Conservation (phyloP, 2,113 vertebrate genomes). For the Archocentrus centrarchus region DNA sequence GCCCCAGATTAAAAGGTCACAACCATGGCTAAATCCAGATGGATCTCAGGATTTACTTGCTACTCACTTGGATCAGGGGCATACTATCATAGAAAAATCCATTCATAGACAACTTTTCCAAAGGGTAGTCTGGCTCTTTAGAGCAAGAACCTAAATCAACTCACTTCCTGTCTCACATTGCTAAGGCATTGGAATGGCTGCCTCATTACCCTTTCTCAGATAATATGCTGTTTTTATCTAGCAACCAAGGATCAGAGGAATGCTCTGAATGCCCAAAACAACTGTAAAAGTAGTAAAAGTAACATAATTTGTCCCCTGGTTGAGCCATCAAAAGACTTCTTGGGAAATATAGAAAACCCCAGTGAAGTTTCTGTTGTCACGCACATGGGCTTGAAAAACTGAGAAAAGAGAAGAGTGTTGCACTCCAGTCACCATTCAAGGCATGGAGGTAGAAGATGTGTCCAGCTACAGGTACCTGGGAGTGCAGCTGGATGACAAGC, state of each 20-base stretch:
- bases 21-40: not conserved
- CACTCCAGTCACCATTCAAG: no score
- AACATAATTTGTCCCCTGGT: constrained; percentile 16
- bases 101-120: not conserved
- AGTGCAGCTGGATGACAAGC: no score
- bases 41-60: constrained; percentile 6
- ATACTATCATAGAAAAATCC: not conserved
- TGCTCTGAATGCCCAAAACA: constrained; percentile 23
- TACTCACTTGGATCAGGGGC: constrained; percentile 10
- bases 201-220: not conserved
- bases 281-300: not conserved
- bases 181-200: constrained; percentile 10
- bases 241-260: constrained; percentile 5
- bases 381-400: constrained; percentile 21
- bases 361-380: constrained; percentile 2
- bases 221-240: constrained; percentile 24
- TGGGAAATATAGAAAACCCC: not conserved
- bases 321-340: constrained; percentile 6
- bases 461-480: no score
- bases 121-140: not conserved
- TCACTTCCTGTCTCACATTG: constrained; percentile 14
- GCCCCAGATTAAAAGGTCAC: not conserved
- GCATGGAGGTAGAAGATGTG: no score
- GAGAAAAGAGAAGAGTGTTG: not conserved
- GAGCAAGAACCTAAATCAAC: not conserved